Base-by-base conservation (phyloP, 2,113 vertebrate species). In the Petromus typicus region DNA sequence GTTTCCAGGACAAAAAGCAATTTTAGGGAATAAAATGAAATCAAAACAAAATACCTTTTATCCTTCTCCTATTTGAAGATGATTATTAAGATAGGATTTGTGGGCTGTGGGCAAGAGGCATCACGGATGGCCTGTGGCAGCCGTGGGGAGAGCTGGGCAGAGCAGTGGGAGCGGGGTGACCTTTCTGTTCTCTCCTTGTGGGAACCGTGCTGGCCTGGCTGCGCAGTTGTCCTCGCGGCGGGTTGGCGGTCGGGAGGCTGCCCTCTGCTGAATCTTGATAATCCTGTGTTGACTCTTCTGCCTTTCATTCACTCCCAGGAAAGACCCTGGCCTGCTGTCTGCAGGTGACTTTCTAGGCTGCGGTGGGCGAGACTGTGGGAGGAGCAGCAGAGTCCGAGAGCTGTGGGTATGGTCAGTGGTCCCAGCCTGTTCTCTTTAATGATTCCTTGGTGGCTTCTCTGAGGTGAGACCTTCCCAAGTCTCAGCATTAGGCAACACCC, bases 1-100 rank as follows among this genome's bases (percentile, higher is more conserved):
- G 69, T 81, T 79, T 95, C 91, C 85, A 93, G 92, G 95, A 96
- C 95, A 89, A 97, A 98, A 98, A 98, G 97, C 98, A 98, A 97
- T 98, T 98, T 98, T 96, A 89, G 96, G 96, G 98, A 97, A 97
- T 98, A 94, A 79, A 97, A 97, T 97, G 95, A 98, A 98, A 98
- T 98, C 93, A 98, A 97, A 98, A 92, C 95, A 98, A 98, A 98
- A 97, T 94, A 86, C 95, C 84, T 98, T 97, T 97, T 97, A 78
- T 93, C 76, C 95, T 48, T 89, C 45, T 95, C 85, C 96, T 92
- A 5, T 0, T 2, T 76, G 88, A 88, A 98, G 97, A 97, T 98
- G 89, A 97, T 98, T 98, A 97, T 98, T 98, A 98, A 98, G 98
- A 97, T 96, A 90, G 87, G 0, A 10, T 76, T 64, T 73, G 73